Evolutionary conservation across 2,888 invertebrate species (phyloP), one percentile per base, ranked within the genome.

Genomic region (Drosophila lacicola): DNA sequence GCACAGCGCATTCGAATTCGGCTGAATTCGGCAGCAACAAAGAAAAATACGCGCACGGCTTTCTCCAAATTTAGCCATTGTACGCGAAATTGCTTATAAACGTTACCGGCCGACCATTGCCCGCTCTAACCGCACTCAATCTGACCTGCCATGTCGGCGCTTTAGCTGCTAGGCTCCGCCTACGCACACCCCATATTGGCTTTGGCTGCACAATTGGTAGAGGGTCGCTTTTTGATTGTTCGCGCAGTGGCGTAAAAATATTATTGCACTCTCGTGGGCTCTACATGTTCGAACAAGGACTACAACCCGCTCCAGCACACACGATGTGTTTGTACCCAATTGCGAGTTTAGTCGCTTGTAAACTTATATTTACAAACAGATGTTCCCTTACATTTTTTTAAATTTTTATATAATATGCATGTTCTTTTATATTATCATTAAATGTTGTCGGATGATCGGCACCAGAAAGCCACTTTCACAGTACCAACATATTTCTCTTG

Each of bases 51-150:
- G 74, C 69, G 74, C 61, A 68, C 70, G 64, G 74, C 70, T 78
- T 81, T 74, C 79, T 73, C 64, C 73, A 80, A 89, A 83, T 88
- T 86, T 84, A 86, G 89, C 78, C 88, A 87, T 88, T 90, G 82
- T 84, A 79, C 83, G 81, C 90, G 82, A 88, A 91, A 90, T 90
- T 88, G 86, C 87, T 90, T 88, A 90, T 88, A 90, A 77, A 74
- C 71, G 66, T 47, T 54, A 19, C 50, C 44, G 37, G 47, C n/a
- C 53, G 36, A 8, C 21, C 34, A 41, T 45, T 10, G 13, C 46
- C 14, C 46, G 11, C 42, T 49, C 71, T 65, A 49, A 81, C 74
- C 72, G 49, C 70, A 69, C 76, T 61, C 76, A 80, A 84, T 81
- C 64, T 77, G 84, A 78, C 70, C 77, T 62, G 72, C 68, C 70